Base-by-base conservation (phyloP, 2,113 vertebrate genomes). In the Archilochus colubris region DNA sequence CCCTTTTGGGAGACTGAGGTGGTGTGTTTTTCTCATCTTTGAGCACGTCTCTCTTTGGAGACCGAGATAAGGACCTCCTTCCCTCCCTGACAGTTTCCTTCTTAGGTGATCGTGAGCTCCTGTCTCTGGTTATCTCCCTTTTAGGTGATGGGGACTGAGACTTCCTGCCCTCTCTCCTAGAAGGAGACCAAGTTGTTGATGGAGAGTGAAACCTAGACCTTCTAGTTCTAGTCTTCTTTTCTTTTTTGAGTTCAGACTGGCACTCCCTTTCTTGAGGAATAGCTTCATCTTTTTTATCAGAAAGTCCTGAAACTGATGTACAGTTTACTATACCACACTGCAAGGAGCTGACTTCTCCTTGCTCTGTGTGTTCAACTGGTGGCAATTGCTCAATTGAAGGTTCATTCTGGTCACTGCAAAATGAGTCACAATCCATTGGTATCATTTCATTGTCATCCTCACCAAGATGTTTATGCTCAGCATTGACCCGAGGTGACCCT, bases 201-300 rank as follows among this genome's bases (percentile, higher is more conserved):
- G 99, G 98, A 18, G 99, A 99, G 93, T 99, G 99, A 97, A 99
- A 99, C 69, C 99, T 98, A 84, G 99, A 99, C 79, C 97, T 98
- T 73, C 98, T 97, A 50, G 97, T 96, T 89, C 98, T 97, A 69
- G 96, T 23, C 48, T 98, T 98, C 95, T 97, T 98, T 36, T 96
- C 97, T 90, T 95, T 97, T 79, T 95, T 97, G 78, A 64, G 28
- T 62, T 97, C 96, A 57, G 81, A 4, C 14, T 96, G 80, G 84
- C 70, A 92, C 88, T 98, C 98, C 62, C 79, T 83, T 70, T 88
- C 94, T 28, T 96, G 96, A 93, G 61, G 70, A 66, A 67, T 1
- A 73, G 30, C 69, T 96, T 97, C 96, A 86, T 61, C 91, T 76
- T 97, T 98, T 92, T 93, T 95, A 88, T 77, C 62, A 91, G 88